phyloP scores from a whole-genome alignment of 2,113 vertebrate genomes.

The Rhinoptilus africanus region DNA sequence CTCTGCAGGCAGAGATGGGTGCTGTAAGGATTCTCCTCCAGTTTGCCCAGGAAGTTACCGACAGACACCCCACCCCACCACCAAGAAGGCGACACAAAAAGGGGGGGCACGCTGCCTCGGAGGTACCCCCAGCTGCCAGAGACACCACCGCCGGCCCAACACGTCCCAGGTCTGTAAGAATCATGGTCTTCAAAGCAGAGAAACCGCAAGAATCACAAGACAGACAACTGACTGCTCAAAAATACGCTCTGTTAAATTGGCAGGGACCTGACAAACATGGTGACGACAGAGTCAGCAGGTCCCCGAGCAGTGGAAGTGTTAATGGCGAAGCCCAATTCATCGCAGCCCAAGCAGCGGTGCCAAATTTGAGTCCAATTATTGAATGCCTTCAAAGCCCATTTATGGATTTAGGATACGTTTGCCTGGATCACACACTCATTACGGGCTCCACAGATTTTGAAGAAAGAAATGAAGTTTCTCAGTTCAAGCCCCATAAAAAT shows the following conservation, averaged over 20 bases:
- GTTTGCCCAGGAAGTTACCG: neutral
- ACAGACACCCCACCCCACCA: too few relatives aligned
- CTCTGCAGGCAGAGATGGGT: too few relatives aligned
- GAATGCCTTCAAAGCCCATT: neutral
- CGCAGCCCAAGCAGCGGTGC: accelerated
- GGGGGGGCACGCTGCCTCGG: neutral
- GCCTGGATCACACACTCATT: neutral
- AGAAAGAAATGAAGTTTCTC: neutral
- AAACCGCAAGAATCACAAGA: neutral
- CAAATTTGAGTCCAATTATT: accelerated
- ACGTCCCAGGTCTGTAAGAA: too few relatives aligned
- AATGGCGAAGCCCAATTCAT: accelerated
- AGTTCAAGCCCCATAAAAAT: neutral
- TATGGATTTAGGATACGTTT: accelerated
- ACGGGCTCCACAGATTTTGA: neutral
- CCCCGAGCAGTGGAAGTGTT: neutral
- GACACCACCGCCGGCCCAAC: neutral
- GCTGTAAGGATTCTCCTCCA: neutral
- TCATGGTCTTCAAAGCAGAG: neutral
- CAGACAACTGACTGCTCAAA: neutral
- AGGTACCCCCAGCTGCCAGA: neutral
- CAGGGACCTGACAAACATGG: accelerated
- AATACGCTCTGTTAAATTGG: accelerated
- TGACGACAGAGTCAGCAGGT: accelerated
- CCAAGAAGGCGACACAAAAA: neutral